These are phyloP conservation scores for Otis tarda DNA, from an alignment of 2,113 vertebrate genomes.

Conservation along the genomic window DNA sequence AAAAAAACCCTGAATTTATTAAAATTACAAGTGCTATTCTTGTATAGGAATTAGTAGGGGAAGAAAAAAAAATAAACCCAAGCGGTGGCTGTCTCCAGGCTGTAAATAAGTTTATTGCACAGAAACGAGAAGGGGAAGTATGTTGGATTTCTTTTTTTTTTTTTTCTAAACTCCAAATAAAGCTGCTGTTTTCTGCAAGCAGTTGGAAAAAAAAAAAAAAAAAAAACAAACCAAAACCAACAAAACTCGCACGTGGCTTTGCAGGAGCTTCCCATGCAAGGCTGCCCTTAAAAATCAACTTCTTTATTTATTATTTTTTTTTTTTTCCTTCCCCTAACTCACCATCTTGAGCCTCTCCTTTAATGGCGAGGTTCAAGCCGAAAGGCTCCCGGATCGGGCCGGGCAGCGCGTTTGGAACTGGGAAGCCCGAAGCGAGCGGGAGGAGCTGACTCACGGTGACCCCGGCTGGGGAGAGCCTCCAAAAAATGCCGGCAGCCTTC, in stretches of 20 bases:
- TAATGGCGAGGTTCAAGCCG: slow-evolving; percentile 9
- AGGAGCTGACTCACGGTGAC: slow-evolving; percentile 26
- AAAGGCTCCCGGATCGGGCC: not conserved
- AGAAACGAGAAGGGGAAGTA: not conserved
- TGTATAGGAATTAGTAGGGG: not conserved
- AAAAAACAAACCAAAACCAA: not conserved
- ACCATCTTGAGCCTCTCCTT: slow-evolving; percentile 35
- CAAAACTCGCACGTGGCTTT: not conserved
- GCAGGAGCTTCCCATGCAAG: not conserved
- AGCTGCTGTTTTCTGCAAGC: not conserved
- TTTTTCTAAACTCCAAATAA: not conserved
- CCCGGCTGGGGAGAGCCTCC: not conserved
- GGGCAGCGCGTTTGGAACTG: not conserved
- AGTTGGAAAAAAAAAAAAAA: not conserved
- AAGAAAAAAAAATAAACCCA: too few species aligned
- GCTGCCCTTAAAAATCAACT: not conserved
- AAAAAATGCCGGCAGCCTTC: not conserved
- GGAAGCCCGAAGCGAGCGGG: not conserved
- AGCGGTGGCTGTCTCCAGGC: rapidly evolving
- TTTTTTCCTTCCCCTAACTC: not conserved
- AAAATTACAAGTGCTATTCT: rapidly evolving
- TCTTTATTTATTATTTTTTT: not conserved
- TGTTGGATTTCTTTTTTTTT: too few species aligned
- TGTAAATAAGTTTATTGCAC: not conserved
- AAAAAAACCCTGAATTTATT: not conserved